phyloP scores from a whole-genome alignment of 2,888 invertebrate genomes.

The Clanis bilineata region DNA sequence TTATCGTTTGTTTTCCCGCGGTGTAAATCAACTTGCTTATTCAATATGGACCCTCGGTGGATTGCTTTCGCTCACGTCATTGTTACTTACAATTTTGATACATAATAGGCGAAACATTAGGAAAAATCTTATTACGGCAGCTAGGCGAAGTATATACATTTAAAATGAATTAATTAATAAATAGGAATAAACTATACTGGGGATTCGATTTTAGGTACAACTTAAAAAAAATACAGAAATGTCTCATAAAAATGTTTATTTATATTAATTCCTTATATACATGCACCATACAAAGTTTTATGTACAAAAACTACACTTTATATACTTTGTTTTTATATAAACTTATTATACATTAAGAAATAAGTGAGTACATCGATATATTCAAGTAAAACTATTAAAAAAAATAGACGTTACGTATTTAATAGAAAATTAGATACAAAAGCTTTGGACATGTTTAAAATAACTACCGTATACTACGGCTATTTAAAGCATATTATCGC shows the following conservation, averaged over 20 bases:
- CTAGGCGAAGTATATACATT: not conserved
- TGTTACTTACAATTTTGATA: not conserved
- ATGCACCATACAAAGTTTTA: slow-evolving; percentile 8
- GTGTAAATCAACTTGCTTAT: slow-evolving; percentile 3
- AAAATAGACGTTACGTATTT: not conserved
- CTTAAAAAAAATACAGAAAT: not conserved
- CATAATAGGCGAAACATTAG: not conserved
- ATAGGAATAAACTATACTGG: too few species aligned
- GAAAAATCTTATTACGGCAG: not conserved
- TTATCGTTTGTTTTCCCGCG: not conserved
- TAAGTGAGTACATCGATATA: slow-evolving; percentile 3
- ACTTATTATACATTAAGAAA: not conserved
- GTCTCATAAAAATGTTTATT: slow-evolving; percentile 9
- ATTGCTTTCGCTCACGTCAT: not conserved
- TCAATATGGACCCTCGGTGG: not conserved
- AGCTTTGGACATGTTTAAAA: slow-evolving; percentile 5
- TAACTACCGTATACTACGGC: not conserved
- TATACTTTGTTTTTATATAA: slow-evolving; percentile 7
- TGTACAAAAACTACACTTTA: slow-evolving; percentile 5
- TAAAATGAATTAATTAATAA: not conserved
- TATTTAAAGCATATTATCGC: not conserved
- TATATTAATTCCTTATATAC: slow-evolving; percentile 13
- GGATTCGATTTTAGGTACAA: not conserved
- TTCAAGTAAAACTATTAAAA: not conserved
- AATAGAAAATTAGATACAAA: not conserved